These are phyloP conservation scores for Pocillopora damicornis DNA, from an alignment of 64 coral and sea anemone species.

Conservation along the genomic window DNA sequence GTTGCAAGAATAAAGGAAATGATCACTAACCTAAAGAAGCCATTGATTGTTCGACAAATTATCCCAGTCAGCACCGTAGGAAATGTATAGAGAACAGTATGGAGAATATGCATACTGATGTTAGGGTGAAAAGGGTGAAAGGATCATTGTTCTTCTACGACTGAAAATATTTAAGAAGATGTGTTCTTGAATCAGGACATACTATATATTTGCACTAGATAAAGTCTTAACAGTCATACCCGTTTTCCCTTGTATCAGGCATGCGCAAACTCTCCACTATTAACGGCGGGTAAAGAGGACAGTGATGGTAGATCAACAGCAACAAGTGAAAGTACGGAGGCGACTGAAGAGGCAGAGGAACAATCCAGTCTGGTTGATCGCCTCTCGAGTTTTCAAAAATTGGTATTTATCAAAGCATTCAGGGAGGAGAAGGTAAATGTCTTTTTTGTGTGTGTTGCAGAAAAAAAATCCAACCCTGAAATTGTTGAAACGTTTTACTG, in stretches of 20 bases:
- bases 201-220: not conserved
- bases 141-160: too few species aligned
- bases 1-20: too few species aligned
- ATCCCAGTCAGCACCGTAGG: too few species aligned
- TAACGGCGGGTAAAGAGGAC: conserved; percentile 18
- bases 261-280: conserved; percentile 54
- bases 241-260: not conserved
- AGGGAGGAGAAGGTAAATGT: conserved; percentile 80
- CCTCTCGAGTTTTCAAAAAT: conserved; percentile 82
- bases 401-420: conserved; percentile 86
- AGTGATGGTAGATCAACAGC: conserved; percentile 30
- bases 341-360: conserved; percentile 35
- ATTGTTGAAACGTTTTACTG: too few species aligned
- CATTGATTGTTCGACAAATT: too few species aligned
- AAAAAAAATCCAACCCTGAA: not conserved
- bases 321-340: conserved; percentile 39
- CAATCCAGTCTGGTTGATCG: conserved; percentile 42
- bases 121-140: too few species aligned
- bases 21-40: too few species aligned
- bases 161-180: not conserved
- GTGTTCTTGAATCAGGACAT: not conserved
- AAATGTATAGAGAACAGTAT: too few species aligned
- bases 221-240: not conserved
- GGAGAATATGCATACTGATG: too few species aligned
- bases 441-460: not conserved